These are phyloP conservation scores for Pao palembangensis DNA, from an alignment of 2,113 vertebrate genomes.

Conservation along the genomic window DNA sequence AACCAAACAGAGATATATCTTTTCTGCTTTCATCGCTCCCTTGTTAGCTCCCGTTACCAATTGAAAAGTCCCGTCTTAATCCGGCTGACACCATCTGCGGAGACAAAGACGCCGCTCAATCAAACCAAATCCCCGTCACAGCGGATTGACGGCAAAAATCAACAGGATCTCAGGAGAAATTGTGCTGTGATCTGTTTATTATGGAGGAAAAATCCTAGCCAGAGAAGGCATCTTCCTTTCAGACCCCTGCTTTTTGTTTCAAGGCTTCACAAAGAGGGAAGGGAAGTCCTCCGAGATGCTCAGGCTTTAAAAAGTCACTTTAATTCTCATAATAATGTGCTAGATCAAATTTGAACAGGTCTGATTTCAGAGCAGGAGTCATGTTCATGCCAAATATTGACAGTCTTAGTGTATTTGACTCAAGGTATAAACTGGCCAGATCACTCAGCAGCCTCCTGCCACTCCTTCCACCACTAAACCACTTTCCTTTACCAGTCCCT, in stretches of 20 bases:
- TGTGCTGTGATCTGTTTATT: constrained; percentile 44
- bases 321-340: no score
- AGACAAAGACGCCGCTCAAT: constrained; percentile 61
- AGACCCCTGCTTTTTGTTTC: not conserved
- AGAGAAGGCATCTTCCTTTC: not conserved
- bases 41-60: constrained; percentile 63
- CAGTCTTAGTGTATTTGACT: no score
- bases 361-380: no score
- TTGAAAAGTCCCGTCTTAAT: constrained; percentile 57
- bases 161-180: constrained; percentile 29
- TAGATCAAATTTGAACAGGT: no score
- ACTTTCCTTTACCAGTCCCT: constrained; percentile 19
- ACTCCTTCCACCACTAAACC: constrained; percentile 16
- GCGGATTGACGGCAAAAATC: constrained; percentile 34
- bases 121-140: constrained; percentile 43
- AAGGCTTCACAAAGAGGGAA: not conserved
- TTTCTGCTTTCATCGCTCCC: constrained; percentile 44
- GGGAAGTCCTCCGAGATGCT: not conserved
- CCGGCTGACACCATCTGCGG: constrained; percentile 30
- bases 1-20: constrained; percentile 53
- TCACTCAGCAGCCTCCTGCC: constrained; percentile 30
- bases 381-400: no score
- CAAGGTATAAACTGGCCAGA: no score
- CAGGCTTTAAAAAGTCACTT: no score
- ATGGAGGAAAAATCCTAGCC: constrained; percentile 40